Percentiles rank a stretch among this genome's conserved stretches.
These are phyloP conservation scores for Temnothorax curvispinosus DNA, from an alignment of 1,140 invertebrate genomes.

Conservation along the genomic window DNA sequence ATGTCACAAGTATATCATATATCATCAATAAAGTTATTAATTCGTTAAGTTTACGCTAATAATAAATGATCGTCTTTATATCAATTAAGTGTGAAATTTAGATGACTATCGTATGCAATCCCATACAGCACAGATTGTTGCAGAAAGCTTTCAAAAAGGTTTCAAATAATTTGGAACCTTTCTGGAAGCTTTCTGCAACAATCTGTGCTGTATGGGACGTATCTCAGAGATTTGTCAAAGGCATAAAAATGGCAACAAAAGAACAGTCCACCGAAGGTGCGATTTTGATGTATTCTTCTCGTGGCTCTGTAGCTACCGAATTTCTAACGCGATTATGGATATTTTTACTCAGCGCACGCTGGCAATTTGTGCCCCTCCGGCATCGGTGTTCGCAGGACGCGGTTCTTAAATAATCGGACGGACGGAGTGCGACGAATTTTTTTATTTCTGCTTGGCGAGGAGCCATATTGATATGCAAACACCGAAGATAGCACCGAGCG, in stretches of 20 bases:
- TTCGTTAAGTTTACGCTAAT: not conserved
- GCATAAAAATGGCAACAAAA: not conserved
- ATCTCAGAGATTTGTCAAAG: not conserved
- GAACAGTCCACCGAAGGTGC: not conserved
- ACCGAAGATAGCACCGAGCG: slow-evolving; percentile 72
- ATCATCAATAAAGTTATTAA: not conserved
- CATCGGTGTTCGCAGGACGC: not conserved
- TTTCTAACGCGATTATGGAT: not conserved
- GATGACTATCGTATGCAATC: not conserved
- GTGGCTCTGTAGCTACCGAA: not conserved
- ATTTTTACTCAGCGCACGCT: not conserved
- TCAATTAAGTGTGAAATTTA: not conserved
- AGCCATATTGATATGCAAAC: slow-evolving; percentile 81
- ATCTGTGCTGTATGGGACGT: too few species aligned
- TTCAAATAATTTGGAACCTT: too few species aligned
- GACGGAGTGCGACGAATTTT: slow-evolving; percentile 23
- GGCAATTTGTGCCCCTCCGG: not conserved
- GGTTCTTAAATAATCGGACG: slow-evolving; percentile 60
- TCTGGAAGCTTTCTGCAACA: too few species aligned
- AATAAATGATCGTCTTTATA: not conserved
- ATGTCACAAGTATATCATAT: slow-evolving; percentile 83
- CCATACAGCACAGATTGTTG: too few species aligned
- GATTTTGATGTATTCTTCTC: not conserved
- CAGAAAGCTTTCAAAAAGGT: too few species aligned
- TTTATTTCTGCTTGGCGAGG: slow-evolving; percentile 56